These are phyloP conservation scores for Ariopsis seemanni DNA, from an alignment of 2,113 vertebrate genomes.

Conservation along the genomic window DNA sequence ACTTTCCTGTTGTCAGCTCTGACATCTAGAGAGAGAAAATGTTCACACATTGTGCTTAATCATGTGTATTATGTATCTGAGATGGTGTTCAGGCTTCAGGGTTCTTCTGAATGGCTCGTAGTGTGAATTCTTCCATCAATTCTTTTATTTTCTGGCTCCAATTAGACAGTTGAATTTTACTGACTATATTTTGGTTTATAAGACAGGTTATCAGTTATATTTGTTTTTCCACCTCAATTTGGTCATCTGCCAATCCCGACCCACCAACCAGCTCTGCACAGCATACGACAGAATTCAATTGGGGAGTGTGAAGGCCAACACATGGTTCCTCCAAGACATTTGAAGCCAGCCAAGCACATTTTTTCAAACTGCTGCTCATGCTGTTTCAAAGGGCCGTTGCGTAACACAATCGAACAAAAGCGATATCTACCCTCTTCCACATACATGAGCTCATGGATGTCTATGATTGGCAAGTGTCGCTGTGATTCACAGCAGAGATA, in stretches of 20 bases:
- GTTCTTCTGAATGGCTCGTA: background rate
- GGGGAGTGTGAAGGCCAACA: background rate
- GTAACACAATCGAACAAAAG: background rate
- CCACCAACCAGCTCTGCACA: background rate
- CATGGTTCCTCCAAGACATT: background rate
- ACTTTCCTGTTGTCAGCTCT: constrained; percentile 21
- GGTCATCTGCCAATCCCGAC: background rate
- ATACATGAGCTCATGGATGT: background rate
- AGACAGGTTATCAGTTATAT: background rate
- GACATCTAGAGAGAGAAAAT: constrained; percentile 21
- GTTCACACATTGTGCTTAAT: background rate
- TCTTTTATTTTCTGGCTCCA: background rate
- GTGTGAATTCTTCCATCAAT: background rate
- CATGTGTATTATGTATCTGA: background rate
- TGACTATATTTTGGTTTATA: background rate
- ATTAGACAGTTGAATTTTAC: background rate
- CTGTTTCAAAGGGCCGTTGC: background rate
- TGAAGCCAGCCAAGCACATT: background rate
- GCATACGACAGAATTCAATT: background rate
- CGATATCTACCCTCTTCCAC: background rate
- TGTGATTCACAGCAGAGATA: background rate
- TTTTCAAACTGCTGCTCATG: background rate
- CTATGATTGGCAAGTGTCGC: background rate
- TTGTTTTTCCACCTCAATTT: background rate
- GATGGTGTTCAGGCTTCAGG: background rate